These are phyloP conservation scores for Dryas iulia DNA, from an alignment of 1,140 invertebrate species.

Conservation along the genomic window DNA sequence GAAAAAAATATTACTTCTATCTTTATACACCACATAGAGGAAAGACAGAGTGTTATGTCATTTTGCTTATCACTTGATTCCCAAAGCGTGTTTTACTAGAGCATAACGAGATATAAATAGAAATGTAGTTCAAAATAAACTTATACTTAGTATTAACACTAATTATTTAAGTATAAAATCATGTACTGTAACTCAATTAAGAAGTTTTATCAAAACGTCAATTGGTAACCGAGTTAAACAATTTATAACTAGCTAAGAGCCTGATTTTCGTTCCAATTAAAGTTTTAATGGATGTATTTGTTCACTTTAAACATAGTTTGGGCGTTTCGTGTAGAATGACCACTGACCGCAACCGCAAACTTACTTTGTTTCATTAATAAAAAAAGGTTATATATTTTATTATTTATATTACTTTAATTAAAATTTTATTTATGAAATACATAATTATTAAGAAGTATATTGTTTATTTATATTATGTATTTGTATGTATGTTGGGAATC, in stretches of 20 bases:
- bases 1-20: too few relatives aligned
- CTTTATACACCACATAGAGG: too few relatives aligned
- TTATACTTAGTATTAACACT: neutral
- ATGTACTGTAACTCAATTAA: conserved; percentile 11
- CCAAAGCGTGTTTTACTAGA: neutral
- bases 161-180: neutral
- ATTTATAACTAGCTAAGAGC: conserved; percentile 22
- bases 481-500: too few relatives aligned
- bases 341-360: neutral
- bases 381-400: neutral
- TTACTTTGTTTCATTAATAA: neutral
- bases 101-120: neutral
- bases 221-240: conserved; percentile 10
- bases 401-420: neutral
- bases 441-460: too few relatives aligned
- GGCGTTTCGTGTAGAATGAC: conserved; percentile 1
- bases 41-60: too few relatives aligned
- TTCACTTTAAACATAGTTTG: conserved; percentile 21
- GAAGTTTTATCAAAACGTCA: conserved; percentile 21
- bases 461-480: too few relatives aligned
- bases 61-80: too few relatives aligned
- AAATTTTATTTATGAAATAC: too few relatives aligned
- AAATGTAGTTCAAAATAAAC: neutral
- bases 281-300: conserved; percentile 27
- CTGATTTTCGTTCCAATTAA: conserved; percentile 16